Conservation (phyloP, 2,113 vertebrate species). For the Varanus komodoensis region DNA sequence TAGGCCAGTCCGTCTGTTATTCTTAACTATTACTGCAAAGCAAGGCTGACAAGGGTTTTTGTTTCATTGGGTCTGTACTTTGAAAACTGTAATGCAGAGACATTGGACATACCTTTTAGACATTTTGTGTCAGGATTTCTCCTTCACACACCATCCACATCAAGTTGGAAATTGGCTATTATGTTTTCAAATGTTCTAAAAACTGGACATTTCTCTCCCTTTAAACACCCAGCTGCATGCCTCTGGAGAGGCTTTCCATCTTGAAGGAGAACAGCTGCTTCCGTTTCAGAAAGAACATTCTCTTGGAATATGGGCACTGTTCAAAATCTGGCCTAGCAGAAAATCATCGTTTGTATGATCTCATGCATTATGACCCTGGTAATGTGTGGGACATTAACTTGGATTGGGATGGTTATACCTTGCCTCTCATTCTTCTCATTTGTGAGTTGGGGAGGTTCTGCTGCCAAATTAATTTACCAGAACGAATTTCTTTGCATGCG, state of each 20-base stretch:
- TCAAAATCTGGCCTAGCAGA: neutral
- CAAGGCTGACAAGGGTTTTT: neutral
- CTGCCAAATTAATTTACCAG: neutral
- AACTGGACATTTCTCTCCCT: neutral
- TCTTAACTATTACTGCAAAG: neutral
- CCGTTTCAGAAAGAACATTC: neutral
- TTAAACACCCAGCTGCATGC: too few relatives aligned
- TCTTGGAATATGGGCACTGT: too few relatives aligned
- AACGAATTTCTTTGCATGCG: neutral
- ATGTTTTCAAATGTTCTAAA: neutral
- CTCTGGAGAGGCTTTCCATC: neutral
- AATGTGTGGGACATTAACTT: neutral
- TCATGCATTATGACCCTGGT: neutral
- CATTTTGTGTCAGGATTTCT: neutral
- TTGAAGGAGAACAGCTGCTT: neutral
- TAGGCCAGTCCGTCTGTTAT: neutral
- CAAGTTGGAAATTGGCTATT: neutral
- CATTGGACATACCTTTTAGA: neutral
- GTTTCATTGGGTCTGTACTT: neutral
- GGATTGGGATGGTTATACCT: neutral
- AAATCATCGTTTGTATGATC: neutral
- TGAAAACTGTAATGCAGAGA: neutral
- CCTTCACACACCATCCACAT: neutral
- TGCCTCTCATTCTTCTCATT: neutral
- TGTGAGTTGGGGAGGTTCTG: neutral